Evolutionary conservation across 2,888 invertebrate genomes (phyloP).

Genomic region (Dicycla oo): DNA sequence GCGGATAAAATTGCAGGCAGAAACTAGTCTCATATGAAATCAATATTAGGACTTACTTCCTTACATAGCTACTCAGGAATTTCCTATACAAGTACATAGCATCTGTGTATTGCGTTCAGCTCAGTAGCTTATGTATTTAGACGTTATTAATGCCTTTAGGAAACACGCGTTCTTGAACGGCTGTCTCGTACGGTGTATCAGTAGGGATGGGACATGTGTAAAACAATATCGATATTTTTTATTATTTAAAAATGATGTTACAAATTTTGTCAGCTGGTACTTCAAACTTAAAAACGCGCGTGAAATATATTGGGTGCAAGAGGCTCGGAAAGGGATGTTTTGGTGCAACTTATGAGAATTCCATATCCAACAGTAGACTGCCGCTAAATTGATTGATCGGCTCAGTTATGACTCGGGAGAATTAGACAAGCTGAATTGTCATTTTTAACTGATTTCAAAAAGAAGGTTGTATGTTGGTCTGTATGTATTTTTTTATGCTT

Average conservation of each 20-base stretch:
- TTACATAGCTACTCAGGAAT: constrained; percentile 16
- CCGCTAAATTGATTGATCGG: background rate
- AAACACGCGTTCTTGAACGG: constrained; percentile 71
- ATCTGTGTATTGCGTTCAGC: constrained; percentile 31
- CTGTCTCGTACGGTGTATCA: constrained; percentile 56
- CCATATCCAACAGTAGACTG: background rate
- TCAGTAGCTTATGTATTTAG: constrained; percentile 41
- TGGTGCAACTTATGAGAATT: background rate
- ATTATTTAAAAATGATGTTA: no score
- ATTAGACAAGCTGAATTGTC: background rate
- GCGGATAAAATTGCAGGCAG: no score
- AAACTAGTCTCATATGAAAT: constrained; percentile 22
- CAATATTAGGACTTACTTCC: constrained; percentile 10
- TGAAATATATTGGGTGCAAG: background rate
- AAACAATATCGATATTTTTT: constrained; percentile 21
- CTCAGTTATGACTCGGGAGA: background rate
- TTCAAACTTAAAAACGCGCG: background rate
- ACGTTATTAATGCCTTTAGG: constrained; percentile 75
- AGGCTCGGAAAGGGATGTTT: background rate
- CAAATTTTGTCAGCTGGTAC: background rate
- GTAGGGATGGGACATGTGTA: constrained; percentile 54
- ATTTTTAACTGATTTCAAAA: no score
- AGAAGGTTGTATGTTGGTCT: no score
- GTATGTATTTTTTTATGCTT: no score
- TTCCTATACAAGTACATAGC: constrained; percentile 30